phyloP scores from a whole-genome alignment of 2,113 vertebrate species.

The rabbit (Oryctolagus cuniculus) region mOryCun1.1 NC_091443.1:4451501-4452000 shows the following conservation, averaged over 20 bases:
- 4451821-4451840: background rate
- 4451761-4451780: background rate
- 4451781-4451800: accelerated
- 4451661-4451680: background rate
- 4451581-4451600: background rate
- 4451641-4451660: no score
- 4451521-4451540: background rate
- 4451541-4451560: background rate
- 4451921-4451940: background rate
- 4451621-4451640: background rate
- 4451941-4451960: background rate
- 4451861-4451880: background rate
- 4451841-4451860: background rate
- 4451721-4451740: background rate
- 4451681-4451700: background rate
- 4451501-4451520: background rate
- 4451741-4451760: background rate
- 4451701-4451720: background rate
- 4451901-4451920: background rate
- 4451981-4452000: background rate
- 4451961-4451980: background rate
- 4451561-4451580: background rate
- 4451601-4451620: background rate
- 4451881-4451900: background rate
- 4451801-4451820: accelerated